Evolutionary conservation across 2,797 vertebrate genomes (phyloP), one percentile per base, ranked within the genome.

Genomic region (Clarias laeviceps): DNA sequence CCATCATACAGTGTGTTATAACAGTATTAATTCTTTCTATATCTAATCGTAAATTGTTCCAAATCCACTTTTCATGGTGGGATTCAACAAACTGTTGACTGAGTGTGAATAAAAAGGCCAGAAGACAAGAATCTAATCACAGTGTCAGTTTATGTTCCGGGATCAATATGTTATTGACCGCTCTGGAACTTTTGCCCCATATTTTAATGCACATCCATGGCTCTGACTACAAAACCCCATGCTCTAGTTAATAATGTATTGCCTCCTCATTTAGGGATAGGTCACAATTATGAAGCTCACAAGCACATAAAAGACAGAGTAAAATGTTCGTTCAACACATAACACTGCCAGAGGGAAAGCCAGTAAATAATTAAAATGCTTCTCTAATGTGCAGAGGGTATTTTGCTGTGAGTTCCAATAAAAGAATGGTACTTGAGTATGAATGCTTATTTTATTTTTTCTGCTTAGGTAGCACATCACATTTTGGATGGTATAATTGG

Each of bases 71-170:
- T 66, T 56, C 76, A 80, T 56, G 54, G 29, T 45, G 45, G 18
- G 59, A 74, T 40, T 64, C 56, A 69, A 37, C 57, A 72, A 57
- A 80, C 59, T 84, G 50, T 74, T 74, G 86, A 74, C 57, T 73
- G 4, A 32, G 50, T 80, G 45, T 80, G 78, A 82, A 61, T 29
- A 87, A 80, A 73, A 83, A 80, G 59, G 34, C 40, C n/a, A 73
- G 68, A 82, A 80, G 65, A 76, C 82, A 84, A 66, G 61, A 74
- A 72, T 79, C 69, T 87, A 84, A 87, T 87, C 82, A 84, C 68
- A 74, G 15, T 84, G 82, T 37, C 82, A 57, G 76, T 83, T 83
- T 83, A 79, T 83, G 74, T 80, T 65, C 69, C 68, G n/a, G 17
- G 45, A 84, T 87, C 82, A 80, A 84, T 87, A 83, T 22, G 24